A percentile compares a stretch with the other conserved stretches of the same genome.
phyloP scores from a whole-genome alignment of 2,797 vertebrate species.

The Semotilus atromaculatus region DNA sequence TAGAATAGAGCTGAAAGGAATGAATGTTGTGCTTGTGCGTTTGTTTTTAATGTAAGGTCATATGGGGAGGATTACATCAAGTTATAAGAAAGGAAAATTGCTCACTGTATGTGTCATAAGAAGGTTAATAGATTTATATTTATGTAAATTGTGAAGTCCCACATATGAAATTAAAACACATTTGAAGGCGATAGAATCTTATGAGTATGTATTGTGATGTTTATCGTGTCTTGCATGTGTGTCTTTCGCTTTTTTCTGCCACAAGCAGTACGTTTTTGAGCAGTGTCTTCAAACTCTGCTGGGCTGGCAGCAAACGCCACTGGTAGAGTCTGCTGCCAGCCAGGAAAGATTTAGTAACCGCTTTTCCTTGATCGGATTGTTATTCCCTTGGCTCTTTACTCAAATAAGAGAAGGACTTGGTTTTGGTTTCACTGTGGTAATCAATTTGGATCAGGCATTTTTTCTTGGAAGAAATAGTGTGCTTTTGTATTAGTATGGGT shows the following conservation, averaged over 20 bases:
- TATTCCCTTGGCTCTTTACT: neutral
- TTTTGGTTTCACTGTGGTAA: neutral
- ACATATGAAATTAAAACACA: constrained; percentile 56
- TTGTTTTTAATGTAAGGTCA: constrained; percentile 2
- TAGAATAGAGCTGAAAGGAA: constrained; percentile 2
- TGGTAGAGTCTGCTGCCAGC: neutral
- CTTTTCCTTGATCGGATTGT: neutral
- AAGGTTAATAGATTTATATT: constrained; percentile 53
- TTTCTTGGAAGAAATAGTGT: neutral
- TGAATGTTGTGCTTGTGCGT: constrained; percentile 18
- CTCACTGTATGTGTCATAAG: constrained; percentile 36
- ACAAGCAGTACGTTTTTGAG: neutral
- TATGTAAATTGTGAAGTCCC: constrained; percentile 54
- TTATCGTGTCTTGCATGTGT: neutral
- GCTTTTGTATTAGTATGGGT: too few relatives aligned
- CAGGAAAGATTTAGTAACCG: neutral
- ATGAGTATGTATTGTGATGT: neutral
- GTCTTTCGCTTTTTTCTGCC: neutral
- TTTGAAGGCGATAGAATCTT: constrained; percentile 11
- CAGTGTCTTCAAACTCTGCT: neutral
- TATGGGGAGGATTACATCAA: neutral
- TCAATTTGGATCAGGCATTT: neutral
- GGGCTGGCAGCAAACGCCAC: neutral
- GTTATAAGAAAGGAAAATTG: constrained; percentile 14
- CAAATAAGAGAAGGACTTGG: neutral